Percentiles rank a stretch among this genome's conserved stretches.
These are phyloP conservation scores for Ceyx cyanopectus DNA, from an alignment of 2,113 vertebrate species.

Conservation along the genomic window DNA sequence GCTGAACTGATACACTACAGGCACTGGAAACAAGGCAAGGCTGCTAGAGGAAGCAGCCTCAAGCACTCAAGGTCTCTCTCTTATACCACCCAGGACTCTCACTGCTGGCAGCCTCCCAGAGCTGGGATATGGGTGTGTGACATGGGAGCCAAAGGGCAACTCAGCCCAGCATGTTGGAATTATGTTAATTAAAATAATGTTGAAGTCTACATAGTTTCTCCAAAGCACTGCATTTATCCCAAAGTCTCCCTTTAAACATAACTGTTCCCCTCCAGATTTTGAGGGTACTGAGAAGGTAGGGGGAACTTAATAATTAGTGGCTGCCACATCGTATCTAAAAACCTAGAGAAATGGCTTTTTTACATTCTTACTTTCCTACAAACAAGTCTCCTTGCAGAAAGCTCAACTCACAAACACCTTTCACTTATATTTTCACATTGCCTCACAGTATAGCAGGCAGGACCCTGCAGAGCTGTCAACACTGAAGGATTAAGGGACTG, in stretches of 20 bases:
- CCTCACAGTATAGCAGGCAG: neutral
- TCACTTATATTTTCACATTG: accelerated
- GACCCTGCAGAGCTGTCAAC: neutral
- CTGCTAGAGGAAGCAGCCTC: neutral
- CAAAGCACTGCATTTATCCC: neutral
- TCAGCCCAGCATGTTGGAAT: neutral
- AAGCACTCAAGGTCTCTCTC: neutral
- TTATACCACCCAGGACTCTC: neutral
- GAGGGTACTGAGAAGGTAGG: neutral
- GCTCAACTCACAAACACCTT: neutral
- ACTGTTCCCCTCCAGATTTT: neutral
- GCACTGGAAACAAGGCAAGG: neutral
- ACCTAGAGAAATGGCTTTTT: neutral
- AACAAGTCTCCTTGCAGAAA: neutral
- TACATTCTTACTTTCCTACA: neutral
- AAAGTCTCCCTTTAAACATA: neutral
- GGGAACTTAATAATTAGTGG: accelerated
- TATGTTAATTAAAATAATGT: neutral
- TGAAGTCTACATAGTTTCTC: neutral
- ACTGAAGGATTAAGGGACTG: neutral
- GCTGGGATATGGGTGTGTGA: accelerated
- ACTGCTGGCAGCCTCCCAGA: neutral
- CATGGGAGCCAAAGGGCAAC: neutral
- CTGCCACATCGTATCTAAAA: neutral
- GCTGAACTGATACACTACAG: accelerated